Percentiles rank a stretch among this genome's conserved stretches.
These are phyloP conservation scores for Silurus glanis DNA, from an alignment of 2,113 vertebrate species.

Conservation along the genomic window DNA sequence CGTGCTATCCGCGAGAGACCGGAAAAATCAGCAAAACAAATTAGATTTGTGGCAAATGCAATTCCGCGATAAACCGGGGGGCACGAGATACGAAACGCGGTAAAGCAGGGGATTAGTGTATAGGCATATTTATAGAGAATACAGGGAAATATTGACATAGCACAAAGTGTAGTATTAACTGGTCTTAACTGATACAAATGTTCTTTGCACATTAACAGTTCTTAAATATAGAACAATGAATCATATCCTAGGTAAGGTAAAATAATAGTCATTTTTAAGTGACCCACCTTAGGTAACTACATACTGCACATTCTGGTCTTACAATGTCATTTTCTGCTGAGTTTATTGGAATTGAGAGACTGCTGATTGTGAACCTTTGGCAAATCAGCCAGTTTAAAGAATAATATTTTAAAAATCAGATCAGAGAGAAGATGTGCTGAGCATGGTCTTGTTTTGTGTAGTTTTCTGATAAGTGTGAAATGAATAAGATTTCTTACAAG, in stretches of 20 bases:
- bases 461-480: neutral
- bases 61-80: too few species aligned
- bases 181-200: neutral
- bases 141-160: too few species aligned
- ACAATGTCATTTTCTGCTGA: neutral
- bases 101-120: too few species aligned
- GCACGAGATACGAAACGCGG: too few species aligned
- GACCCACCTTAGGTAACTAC: neutral
- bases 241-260: neutral
- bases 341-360: neutral
- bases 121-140: too few species aligned
- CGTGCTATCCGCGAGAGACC: too few species aligned
- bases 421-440: neutral
- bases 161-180: neutral
- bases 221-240: neutral
- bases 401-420: neutral
- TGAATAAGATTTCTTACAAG: neutral
- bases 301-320: neutral
- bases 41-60: neutral
- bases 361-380: neutral
- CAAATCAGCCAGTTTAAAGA: neutral
- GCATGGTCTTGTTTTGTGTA: neutral
- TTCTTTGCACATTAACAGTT: neutral
- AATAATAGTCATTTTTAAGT: neutral
- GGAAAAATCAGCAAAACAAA: too few species aligned